Percentiles rank a stretch among this genome's conserved stretches.
These are phyloP conservation scores for Bhutanitis thaidina DNA, from an alignment of 2,888 invertebrate species.

Conservation along the genomic window DNA sequence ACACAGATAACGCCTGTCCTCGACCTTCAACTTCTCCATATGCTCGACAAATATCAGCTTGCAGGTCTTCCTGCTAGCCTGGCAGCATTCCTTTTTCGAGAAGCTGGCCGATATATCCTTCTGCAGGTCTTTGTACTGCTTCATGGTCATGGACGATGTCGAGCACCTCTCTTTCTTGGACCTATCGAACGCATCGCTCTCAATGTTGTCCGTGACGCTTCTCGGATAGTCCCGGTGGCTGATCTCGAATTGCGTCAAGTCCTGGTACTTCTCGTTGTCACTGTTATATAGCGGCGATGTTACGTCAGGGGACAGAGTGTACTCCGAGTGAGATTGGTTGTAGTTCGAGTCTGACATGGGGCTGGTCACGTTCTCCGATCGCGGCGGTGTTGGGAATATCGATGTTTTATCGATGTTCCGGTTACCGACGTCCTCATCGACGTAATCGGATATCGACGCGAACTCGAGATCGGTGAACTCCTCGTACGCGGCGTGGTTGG, in stretches of 20 bases:
- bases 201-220: constrained; percentile 21
- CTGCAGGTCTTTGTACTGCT: constrained; percentile 62
- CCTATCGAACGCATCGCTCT: constrained; percentile 22
- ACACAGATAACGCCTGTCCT: constrained; percentile 45
- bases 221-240: constrained; percentile 27
- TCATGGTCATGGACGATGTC: constrained; percentile 28
- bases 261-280: constrained; percentile 60
- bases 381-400: constrained; percentile 53
- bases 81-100: constrained; percentile 59
- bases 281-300: constrained; percentile 47
- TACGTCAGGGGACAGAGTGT: constrained; percentile 42
- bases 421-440: constrained; percentile 18
- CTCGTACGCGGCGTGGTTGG: constrained; percentile 30
- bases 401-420: constrained; percentile 14
- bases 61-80: constrained; percentile 38
- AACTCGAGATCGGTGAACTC: constrained; percentile 26
- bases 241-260: constrained; percentile 36
- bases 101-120: constrained; percentile 51
- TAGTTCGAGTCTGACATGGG: constrained; percentile 48
- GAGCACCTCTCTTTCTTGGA: constrained; percentile 16
- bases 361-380: constrained; percentile 52
- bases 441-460: constrained; percentile 22
- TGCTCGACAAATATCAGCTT: constrained; percentile 52
- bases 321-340: constrained; percentile 23
- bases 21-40: constrained; percentile 38